Conservation (phyloP, 2,113 vertebrate genomes). For the Hypanus sabinus region DNA sequence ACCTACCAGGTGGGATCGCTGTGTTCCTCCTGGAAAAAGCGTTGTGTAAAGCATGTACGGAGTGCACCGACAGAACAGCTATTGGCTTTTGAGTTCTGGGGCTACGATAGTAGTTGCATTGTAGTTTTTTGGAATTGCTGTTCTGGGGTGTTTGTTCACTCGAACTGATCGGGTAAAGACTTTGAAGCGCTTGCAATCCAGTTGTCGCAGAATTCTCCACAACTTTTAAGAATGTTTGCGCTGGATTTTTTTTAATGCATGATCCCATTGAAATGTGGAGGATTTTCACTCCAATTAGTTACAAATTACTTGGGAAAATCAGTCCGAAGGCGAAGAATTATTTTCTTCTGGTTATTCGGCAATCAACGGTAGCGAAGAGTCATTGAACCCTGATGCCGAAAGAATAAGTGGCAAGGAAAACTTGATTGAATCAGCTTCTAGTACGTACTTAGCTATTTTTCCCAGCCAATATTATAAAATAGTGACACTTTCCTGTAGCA, state of each 20-base stretch:
- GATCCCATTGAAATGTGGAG: slow-evolving; percentile 10
- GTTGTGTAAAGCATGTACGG: not conserved
- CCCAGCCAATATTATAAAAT: not conserved
- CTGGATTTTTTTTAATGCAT: not conserved
- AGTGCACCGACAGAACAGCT: not conserved
- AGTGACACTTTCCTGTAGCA: not conserved
- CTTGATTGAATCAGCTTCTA: not conserved
- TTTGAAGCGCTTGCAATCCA: not conserved
- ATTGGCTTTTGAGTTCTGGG: not conserved
- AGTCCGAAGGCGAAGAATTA: not conserved
- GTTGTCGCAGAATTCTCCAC: not conserved
- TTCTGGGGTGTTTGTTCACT: not conserved
- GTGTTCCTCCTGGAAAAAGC: not conserved
- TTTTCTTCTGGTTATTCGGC: not conserved
- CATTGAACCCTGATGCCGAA: not conserved
- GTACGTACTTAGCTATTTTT: not conserved
- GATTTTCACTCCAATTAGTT: not conserved
- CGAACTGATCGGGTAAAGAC: not conserved
- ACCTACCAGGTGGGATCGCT: not conserved
- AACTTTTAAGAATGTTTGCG: not conserved
- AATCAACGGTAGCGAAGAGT: too few species aligned
- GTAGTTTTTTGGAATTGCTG: not conserved
- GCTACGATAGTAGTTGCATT: not conserved
- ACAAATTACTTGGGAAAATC: not conserved
- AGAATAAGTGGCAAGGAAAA: not conserved